These are phyloP conservation scores for Sinocyclocheilus grahami DNA, from an alignment of 2,113 vertebrate species.

Conservation along the genomic window DNA sequence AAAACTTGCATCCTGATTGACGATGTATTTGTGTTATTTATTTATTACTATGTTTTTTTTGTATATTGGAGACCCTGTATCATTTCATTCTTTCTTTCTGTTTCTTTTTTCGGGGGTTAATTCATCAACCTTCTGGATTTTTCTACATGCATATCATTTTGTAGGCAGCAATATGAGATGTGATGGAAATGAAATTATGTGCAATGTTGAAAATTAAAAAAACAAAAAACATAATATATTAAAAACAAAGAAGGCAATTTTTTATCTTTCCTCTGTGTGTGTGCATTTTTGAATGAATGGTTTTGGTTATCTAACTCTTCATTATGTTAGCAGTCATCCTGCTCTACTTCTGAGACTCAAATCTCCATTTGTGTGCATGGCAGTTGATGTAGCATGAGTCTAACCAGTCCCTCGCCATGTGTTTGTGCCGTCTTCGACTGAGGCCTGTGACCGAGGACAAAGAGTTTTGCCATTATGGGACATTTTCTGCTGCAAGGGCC, in stretches of 20 bases:
- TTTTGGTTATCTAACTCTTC: slow-evolving; percentile 19
- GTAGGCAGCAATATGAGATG: slow-evolving; percentile 84
- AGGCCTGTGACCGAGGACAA: slow-evolving; percentile 47
- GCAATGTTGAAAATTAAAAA: slow-evolving; percentile 81
- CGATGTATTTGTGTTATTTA: slow-evolving; percentile 71
- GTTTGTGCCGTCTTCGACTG: slow-evolving; percentile 43
- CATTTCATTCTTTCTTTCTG: slow-evolving; percentile 46
- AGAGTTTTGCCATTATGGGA: slow-evolving; percentile 50
- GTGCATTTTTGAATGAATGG: background rate
- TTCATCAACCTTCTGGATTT: slow-evolving; percentile 69
- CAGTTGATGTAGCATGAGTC: background rate
- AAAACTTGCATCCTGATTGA: slow-evolving; percentile 72
- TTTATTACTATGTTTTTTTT: slow-evolving; percentile 55
- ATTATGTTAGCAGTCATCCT: background rate
- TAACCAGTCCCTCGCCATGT: background rate
- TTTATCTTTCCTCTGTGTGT: slow-evolving; percentile 37
- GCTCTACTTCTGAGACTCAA: background rate
- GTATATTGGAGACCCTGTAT: slow-evolving; percentile 69
- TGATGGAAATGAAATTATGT: slow-evolving; percentile 82
- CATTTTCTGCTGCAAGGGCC: slow-evolving; percentile 52
- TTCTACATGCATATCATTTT: slow-evolving; percentile 83
- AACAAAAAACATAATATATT: slow-evolving; percentile 79
- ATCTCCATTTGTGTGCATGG: slow-evolving; percentile 5
- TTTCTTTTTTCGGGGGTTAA: slow-evolving; percentile 61
- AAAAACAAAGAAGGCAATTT: slow-evolving; percentile 66